Evolutionary conservation across 2,113 vertebrate genomes (phyloP), one percentile per base, ranked within the genome.

Genomic region (Seriola rivoliana): DNA sequence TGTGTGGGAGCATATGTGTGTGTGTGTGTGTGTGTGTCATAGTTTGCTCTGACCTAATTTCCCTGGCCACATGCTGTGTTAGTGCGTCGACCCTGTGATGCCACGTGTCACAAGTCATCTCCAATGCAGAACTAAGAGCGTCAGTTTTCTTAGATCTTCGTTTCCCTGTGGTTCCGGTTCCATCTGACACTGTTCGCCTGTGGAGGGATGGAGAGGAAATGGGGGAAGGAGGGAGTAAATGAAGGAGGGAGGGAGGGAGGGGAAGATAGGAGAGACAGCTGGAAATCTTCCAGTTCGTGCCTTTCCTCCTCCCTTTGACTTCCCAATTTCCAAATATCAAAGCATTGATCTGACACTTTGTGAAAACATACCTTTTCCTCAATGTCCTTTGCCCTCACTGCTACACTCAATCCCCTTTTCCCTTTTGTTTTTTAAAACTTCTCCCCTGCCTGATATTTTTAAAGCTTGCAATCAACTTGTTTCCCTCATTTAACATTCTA

Each of bases 21-120:
- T 68, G 34, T 46, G 54, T 72, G 57, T 58, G 44, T 57, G 70
- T 36, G 34, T 50, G 68, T 74, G 65, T 76, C 38, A 71, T 34
- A 67, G 72, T 68, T 64, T 77, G 58, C 57, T 78, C 64, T 93
- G 92, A 93, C 93, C 92, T 89, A 89, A 90, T 92, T 92, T 90
- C 58, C 60, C 19, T 29, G 73, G 66, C 81, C 88, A 52, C 93
- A 92, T 88, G 91, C 89, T 92, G 90, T 38, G 90, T 65, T 65
- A 17, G 76, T 57, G 64, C 59, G 3, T 73, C 58, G 76, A 82
- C 80, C 77, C 81, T 82, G 57, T 86, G 85, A 90, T 88, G 89
- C 86, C 78, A 3, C 6, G 54, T 82, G 88, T 78, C 76, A 80
- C 74, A 80, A 82, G 74, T 88, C 80, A 84, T 89, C 66, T 83